Evolutionary conservation across 35 echinoderm and acorn worm genomes (phyloP).

Genomic region (Holothuria glaberrima): DNA sequence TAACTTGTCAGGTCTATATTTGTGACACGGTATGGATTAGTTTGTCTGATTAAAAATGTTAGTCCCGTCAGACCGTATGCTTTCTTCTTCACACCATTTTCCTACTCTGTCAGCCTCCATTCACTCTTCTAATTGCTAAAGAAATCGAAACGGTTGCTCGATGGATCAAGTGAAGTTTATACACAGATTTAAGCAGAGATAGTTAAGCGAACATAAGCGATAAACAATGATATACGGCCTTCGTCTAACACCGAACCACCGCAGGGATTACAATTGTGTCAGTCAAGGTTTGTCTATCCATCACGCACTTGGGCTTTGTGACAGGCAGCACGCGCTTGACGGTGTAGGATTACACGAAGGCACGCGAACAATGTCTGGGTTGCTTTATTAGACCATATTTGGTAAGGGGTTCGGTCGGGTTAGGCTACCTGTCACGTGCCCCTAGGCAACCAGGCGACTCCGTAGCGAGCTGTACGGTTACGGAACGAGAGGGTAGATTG

Average conservation of each 20-base stretch:
- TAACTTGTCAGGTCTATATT: too few species aligned
- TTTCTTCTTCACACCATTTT: too few species aligned
- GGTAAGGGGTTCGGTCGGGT: conserved; percentile 54
- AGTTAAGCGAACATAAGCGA: not conserved
- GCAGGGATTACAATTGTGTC: conserved; percentile 46
- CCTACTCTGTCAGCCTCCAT: too few species aligned
- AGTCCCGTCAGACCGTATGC: too few species aligned
- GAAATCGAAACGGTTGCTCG: too few species aligned
- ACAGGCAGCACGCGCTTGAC: conserved; percentile 30
- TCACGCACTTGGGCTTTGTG: conserved; percentile 33
- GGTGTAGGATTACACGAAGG: conserved; percentile 54
- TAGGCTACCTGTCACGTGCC: conserved; percentile 50
- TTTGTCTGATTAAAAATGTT: too few species aligned
- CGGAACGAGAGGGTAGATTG: not conserved
- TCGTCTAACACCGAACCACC: conserved; percentile 22
- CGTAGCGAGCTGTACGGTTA: too few species aligned
- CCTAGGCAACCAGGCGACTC: conserved; percentile 29
- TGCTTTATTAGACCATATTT: conserved; percentile 57
- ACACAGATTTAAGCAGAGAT: too few species aligned
- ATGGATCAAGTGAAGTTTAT: too few species aligned
- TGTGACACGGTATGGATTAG: too few species aligned
- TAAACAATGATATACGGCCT: conserved; percentile 9
- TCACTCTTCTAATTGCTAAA: too few species aligned
- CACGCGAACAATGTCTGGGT: conserved; percentile 33
- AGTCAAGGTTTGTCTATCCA: conserved; percentile 21